phyloP scores from a whole-genome alignment of 2,888 invertebrate genomes.

The Amphipoea oculea region DNA sequence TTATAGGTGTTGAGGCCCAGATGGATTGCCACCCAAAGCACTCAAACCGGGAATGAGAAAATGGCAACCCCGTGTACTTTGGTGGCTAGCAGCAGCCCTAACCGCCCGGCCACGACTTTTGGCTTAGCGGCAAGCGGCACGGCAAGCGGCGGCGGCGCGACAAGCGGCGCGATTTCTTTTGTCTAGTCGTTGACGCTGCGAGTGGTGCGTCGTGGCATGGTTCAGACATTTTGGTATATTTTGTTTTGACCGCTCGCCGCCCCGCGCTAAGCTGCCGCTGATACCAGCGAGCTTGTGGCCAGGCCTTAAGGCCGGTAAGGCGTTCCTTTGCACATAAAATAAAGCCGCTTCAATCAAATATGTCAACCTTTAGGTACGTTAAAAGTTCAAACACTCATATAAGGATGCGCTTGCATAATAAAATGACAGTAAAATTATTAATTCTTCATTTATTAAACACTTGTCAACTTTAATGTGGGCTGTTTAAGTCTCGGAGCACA shows the following conservation, averaged over 20 bases:
- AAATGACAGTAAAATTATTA: conserved; percentile 7
- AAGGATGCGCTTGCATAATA: conserved; percentile 19
- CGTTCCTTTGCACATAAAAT: not conserved
- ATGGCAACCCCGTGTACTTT: too few species aligned
- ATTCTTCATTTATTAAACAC: conserved; percentile 29
- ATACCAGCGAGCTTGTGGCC: too few species aligned
- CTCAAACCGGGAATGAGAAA: not conserved
- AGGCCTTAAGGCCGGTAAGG: not conserved
- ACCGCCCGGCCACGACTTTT: too few species aligned
- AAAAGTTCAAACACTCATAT: not conserved
- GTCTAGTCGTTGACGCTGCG: too few species aligned
- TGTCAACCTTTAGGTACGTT: not conserved
- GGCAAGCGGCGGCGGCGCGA: too few species aligned
- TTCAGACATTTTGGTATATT: too few species aligned
- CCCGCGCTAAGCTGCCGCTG: too few species aligned
- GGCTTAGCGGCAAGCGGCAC: too few species aligned
- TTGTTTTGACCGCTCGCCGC: too few species aligned
- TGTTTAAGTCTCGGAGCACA: conserved; percentile 39
- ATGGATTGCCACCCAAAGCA: not conserved
- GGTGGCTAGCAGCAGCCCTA: not conserved
- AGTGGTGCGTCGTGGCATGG: too few species aligned
- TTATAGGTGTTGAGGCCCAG: not conserved
- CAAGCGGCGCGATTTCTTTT: too few species aligned
- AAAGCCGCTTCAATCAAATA: conserved; percentile 9
- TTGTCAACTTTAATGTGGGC: conserved; percentile 18